Evolutionary conservation across 2,113 vertebrate genomes (phyloP), one percentile per base, ranked within the genome.

Genomic region (Eudyptes chrysolophus): DNA sequence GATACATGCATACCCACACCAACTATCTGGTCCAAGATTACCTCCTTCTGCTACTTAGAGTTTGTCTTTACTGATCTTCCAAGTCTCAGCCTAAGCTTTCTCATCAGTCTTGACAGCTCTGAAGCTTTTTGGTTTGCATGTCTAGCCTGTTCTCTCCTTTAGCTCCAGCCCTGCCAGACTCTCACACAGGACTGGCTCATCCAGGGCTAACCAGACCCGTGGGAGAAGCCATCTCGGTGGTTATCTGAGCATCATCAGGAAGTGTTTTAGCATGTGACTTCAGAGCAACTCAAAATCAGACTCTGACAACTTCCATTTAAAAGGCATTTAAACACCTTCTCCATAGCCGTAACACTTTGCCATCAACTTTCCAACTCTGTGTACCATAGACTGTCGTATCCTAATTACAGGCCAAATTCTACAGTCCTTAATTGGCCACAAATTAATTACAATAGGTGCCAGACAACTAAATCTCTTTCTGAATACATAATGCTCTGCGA

Each of bases 341-440:
- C 40, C 0, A 0, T 4, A 84, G 69, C 29, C 12, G 0, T 30
- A 57, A 52, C 22, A 55, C 36, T 65, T 69, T 60, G 16, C 40
- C 36, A 44, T 52, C 4, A 3, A 9, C 44, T 94, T 78, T 52
- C 78, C 61, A 57, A 9, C 5, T 51, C 29, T 13, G 7, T 11
- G 20, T 61, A 54, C n/a, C 14, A 4, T 11, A 42, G 54, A 24
- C 42, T 42, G 54, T 34, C 4, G 0, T 32, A 54, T 44, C 48
- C 42, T 68, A 55, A 75, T 84, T 70, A 51, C 8, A 62, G 65
- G 19, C 55, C 57, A 72, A 61, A 78, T 38, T 87, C 60, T 87
- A 44, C 36, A 79, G 30, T 42, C 66, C 77, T 62, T 69, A 69
- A 69, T 10, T 80, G 30, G 61, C 44, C 89, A 76, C 62, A 74